A percentile compares a stretch with the other conserved stretches of the same genome.
Evolutionary conservation across 2,888 invertebrate genomes (phyloP).

Genomic region (Epinotia bilunana): DNA sequence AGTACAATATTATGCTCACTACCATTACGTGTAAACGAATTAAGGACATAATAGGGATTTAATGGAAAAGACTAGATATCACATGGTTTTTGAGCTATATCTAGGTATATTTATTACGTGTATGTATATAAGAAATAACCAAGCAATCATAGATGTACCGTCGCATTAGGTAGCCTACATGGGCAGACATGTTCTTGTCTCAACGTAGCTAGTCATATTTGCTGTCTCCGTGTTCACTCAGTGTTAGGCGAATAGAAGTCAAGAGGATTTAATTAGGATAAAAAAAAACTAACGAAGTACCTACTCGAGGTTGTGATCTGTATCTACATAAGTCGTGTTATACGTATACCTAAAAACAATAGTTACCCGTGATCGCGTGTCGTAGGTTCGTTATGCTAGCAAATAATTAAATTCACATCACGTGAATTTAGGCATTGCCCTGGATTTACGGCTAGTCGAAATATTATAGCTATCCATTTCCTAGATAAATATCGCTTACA

Average conservation of each 20-base stretch:
- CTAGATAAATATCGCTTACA: conserved; percentile 11
- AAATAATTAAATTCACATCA: conserved; percentile 18
- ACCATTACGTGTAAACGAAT: conserved; percentile 36
- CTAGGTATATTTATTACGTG: conserved; percentile 52
- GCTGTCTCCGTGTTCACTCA: conserved; percentile 14
- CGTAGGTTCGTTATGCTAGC: conserved; percentile 18
- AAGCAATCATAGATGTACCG: conserved; percentile 55
- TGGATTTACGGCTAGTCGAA: conserved; percentile 1
- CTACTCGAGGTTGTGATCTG: conserved; percentile 14
- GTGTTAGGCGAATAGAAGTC: conserved; percentile 24
- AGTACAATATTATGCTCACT: conserved; percentile 21
- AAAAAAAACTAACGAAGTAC: conserved; percentile 15
- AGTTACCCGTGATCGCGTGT: conserved; percentile 18
- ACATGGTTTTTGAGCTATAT: conserved; percentile 81
- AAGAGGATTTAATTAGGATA: conserved; percentile 7
- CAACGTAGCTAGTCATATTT: neutral
- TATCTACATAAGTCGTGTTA: conserved; percentile 2
- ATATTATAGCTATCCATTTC: conserved; percentile 20
- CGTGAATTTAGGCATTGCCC: conserved; percentile 15
- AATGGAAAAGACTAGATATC: conserved; percentile 82
- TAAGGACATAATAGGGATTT: conserved; percentile 50
- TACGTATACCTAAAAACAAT: conserved; percentile 18
- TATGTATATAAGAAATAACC: conserved; percentile 58
- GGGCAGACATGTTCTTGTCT: conserved; percentile 3
- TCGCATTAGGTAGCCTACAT: conserved; percentile 6